Conservation (phyloP, 2,888 invertebrate genomes). For the Carabus problematicus region DNA sequence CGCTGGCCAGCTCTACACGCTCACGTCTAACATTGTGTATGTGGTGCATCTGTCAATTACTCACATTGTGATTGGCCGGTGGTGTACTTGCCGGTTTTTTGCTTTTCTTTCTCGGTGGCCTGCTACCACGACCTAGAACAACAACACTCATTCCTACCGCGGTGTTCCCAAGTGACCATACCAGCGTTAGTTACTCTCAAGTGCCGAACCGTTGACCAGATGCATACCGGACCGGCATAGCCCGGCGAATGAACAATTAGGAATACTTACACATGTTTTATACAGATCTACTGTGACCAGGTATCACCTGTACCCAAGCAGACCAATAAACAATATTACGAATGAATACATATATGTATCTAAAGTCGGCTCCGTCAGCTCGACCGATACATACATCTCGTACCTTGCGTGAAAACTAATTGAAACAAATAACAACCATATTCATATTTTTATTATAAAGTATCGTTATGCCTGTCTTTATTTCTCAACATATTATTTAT, state of each 20-base stretch:
- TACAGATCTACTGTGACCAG: neutral
- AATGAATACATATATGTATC: neutral
- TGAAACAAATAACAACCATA: constrained; percentile 27
- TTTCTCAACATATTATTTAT: constrained; percentile 42
- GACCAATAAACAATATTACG: neutral
- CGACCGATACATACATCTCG: no score
- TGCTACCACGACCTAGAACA: constrained; percentile 57
- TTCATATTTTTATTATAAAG: constrained; percentile 41
- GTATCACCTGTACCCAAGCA: neutral
- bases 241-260: neutral
- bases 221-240: neutral
- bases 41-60: constrained; percentile 6
- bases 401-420: neutral
- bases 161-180: neutral
- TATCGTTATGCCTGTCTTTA: constrained; percentile 43
- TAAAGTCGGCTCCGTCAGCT: no score
- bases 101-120: constrained; percentile 64
- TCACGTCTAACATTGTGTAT: no score
- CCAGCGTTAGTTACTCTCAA: constrained; percentile 29
- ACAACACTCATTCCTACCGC: constrained; percentile 40
- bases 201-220: constrained; percentile 5
- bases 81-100: constrained; percentile 61
- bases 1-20: no score
- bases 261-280: neutral
- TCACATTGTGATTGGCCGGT: constrained; percentile 33